Conservation (phyloP, 2,888 invertebrate species). For the Apodemia duryi region DNA sequence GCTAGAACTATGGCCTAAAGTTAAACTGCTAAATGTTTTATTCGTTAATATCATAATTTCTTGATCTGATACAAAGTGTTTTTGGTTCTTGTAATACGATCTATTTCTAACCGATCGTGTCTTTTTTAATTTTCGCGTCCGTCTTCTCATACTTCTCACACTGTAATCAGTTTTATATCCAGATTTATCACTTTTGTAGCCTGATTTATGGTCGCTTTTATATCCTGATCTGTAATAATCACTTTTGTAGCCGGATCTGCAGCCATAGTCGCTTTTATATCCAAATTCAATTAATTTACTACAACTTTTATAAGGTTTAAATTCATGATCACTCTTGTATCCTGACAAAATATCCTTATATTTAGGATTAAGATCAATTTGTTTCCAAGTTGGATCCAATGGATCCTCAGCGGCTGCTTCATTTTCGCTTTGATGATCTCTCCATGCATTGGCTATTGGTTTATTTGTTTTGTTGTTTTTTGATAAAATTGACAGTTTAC, state of each 20-base stretch:
- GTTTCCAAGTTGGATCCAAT: constrained; percentile 82
- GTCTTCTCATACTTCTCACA: constrained; percentile 65
- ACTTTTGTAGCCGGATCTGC: constrained; percentile 72
- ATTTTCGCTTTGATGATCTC: constrained; percentile 72
- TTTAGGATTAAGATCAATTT: constrained; percentile 82
- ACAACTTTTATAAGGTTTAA: constrained; percentile 73
- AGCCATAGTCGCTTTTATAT: constrained; percentile 81
- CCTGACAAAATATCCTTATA: constrained; percentile 80
- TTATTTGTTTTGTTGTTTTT: constrained; percentile 59
- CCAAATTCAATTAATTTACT: constrained; percentile 78
- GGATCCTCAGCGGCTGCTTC: constrained; percentile 76
- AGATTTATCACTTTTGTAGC: constrained; percentile 81
- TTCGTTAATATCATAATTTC: constrained; percentile 79
- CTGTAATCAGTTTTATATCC: constrained; percentile 81
- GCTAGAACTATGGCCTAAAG: constrained; percentile 78
- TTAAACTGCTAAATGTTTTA: constrained; percentile 74
- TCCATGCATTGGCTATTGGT: constrained; percentile 62
- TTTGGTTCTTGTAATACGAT: constrained; percentile 76
- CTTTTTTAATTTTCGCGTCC: constrained; percentile 72
- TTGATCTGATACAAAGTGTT: constrained; percentile 78
- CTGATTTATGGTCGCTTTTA: constrained; percentile 80
- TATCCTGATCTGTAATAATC: constrained; percentile 78
- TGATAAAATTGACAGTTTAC: constrained; percentile 60
- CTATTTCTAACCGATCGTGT: constrained; percentile 71
- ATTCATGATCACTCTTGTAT: constrained; percentile 80